Evolutionary conservation across 1,140 invertebrate species (phyloP).

Genomic region (Potamilus streckersoni): DNA sequence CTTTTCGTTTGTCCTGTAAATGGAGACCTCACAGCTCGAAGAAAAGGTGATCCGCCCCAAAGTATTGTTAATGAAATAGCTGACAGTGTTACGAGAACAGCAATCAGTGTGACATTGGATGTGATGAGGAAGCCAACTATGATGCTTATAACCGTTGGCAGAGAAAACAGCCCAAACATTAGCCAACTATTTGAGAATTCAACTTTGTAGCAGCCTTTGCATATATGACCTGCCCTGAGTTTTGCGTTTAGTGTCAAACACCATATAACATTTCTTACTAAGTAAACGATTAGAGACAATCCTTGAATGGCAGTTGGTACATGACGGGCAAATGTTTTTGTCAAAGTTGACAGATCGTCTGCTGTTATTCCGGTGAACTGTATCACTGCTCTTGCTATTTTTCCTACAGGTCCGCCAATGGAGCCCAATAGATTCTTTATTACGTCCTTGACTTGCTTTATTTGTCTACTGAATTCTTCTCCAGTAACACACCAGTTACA

Average conservation of each 20-base stretch:
- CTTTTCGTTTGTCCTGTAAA: conserved; percentile 7
- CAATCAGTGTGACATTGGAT: too few species aligned
- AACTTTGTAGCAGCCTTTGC: too few species aligned
- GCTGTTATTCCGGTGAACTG: neutral
- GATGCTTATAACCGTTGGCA: too few species aligned
- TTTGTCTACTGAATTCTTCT: conserved; percentile 7
- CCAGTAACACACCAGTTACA: conserved; percentile 22
- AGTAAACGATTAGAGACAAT: neutral
- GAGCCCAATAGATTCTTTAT: neutral
- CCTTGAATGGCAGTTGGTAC: conserved; percentile 4
- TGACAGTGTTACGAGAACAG: too few species aligned
- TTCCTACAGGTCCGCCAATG: neutral
- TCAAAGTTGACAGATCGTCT: conserved; percentile 10
- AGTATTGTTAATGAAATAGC: neutral
- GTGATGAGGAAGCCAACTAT: too few species aligned
- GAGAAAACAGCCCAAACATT: too few species aligned
- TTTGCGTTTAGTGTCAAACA: too few species aligned
- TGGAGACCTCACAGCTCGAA: conserved; percentile 2
- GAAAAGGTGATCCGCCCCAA: neutral
- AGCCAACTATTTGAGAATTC: too few species aligned
- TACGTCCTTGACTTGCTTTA: neutral
- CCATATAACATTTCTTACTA: too few species aligned
- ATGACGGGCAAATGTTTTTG: neutral
- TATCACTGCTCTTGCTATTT: conserved; percentile 3
- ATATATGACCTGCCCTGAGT: too few species aligned